Evolutionary conservation across 2,113 vertebrate genomes (phyloP), one percentile per base, ranked within the genome.

Genomic region (Gnathonemus echidnorhynchus): DNA sequence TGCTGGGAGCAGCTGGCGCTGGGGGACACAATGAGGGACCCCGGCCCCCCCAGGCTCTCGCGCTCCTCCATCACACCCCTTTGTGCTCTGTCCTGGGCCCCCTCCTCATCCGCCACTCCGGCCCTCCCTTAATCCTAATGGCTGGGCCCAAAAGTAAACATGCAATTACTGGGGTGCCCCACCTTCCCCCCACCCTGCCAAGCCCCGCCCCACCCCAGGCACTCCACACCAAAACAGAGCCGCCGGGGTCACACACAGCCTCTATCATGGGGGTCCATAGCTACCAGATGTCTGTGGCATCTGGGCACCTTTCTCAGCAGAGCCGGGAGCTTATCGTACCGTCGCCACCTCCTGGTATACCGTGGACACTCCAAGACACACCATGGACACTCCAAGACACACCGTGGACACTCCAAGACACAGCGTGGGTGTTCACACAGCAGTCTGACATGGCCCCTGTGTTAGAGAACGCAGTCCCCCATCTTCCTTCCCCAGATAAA

Each of bases 1-100:
- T 85, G 91, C 92, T 92, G 92, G 90, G 94, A 93, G 95, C 96
- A 96, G 95, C 95, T 96, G 95, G 94, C 92, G 90, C 92, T 91
- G 92, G 88, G 70, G 49, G 90, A 89, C 56, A 92, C 92, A 94
- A 93, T 93, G 90, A 90, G 92, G 92, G 93, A 93, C 27, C 89
- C 85, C 31, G 35, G 46, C 66, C 92, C 91, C 92, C 92, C 86
- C 10, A 45, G 31, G 31, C 74, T 5, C 15, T 80, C 13, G 27
- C 15, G 4, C 2, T 8, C 46, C 58, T 77, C 85, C 58, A 17
- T 62, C 35, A 15, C 52, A 31, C 53, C 42, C 83, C 74, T 87
- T 77, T 88, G 62, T 58, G 35, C 62, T 89, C 11, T 13, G 35
- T 85, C 83, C 15, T 21, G 45, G 35, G 62, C 74, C 21, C 56